phyloP scores from a whole-genome alignment of 2,113 vertebrate genomes.

The Rhinopomastus cyanomelas region DNA sequence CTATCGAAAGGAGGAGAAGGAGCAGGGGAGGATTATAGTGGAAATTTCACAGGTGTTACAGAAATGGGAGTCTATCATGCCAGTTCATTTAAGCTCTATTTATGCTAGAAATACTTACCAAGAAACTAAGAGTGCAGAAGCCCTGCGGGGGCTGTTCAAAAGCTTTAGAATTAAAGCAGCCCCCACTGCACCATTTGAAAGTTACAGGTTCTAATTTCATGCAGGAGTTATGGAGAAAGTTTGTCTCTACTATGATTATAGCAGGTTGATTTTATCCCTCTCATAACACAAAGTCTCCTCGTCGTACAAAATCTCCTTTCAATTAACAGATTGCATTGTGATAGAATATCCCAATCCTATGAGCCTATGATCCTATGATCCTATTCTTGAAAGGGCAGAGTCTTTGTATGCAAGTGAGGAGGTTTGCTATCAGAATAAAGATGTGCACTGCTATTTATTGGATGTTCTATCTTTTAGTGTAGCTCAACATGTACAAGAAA shows the following conservation, averaged over 20 bases:
- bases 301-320: too few relatives aligned
- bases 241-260: conserved; percentile 31
- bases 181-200: conserved; percentile 43
- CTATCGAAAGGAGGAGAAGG: not conserved
- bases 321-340: too few relatives aligned
- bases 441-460: conserved; percentile 34
- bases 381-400: conserved; percentile 31
- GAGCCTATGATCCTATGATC: too few relatives aligned
- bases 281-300: not conserved
- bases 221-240: conserved; percentile 25
- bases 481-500: conserved; percentile 1
- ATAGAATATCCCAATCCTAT: too few relatives aligned
- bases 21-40: not conserved
- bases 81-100: conserved; percentile 30
- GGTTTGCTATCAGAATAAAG: conserved; percentile 55
- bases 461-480: conserved; percentile 52
- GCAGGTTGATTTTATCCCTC: not conserved
- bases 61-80: not conserved
- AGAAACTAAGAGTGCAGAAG: conserved; percentile 37
- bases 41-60: conserved; percentile 38
- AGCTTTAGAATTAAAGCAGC: conserved; percentile 9
- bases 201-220: conserved; percentile 42
- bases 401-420: conserved; percentile 9
- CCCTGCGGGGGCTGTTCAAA: conserved; percentile 28
- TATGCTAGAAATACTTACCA: conserved; percentile 36